Percentiles rank a stretch among this genome's conserved stretches.
phyloP scores from a whole-genome alignment of 2,113 vertebrate species.

The Lepidothrix coronata region DNA sequence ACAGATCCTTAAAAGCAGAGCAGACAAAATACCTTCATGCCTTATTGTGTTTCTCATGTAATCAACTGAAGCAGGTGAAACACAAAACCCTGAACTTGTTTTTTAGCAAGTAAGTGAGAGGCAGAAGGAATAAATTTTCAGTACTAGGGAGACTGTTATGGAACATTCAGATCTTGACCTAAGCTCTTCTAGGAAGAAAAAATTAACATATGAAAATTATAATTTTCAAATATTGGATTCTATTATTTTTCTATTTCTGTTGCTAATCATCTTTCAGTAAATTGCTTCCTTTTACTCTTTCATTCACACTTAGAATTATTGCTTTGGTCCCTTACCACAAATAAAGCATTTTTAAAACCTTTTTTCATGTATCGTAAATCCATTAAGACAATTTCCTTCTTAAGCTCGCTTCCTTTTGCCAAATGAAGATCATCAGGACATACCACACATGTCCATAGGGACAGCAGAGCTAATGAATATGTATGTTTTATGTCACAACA shows the following conservation, averaged over 20 bases:
- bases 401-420: slow-evolving; percentile 56
- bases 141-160: neutral
- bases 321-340: neutral
- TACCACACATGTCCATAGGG: slow-evolving; percentile 58
- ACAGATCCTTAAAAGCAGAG: slow-evolving; percentile 4
- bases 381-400: slow-evolving; percentile 66
- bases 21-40: neutral
- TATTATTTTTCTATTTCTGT: neutral
- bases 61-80: slow-evolving; percentile 29
- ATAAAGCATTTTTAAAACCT: neutral
- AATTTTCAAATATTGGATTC: neutral
- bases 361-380: slow-evolving; percentile 28
- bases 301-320: neutral
- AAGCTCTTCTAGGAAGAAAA: neutral
- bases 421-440: slow-evolving; percentile 73
- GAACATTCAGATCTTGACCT: neutral
- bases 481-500: slow-evolving; percentile 74
- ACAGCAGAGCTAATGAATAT: slow-evolving; percentile 75
- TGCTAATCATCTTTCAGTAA: neutral
- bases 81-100: neutral
- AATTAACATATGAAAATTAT: neutral
- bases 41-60: neutral
- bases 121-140: neutral
- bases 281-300: neutral
- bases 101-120: neutral